These are phyloP conservation scores for Dinomys branickii DNA, from an alignment of 2,113 vertebrate genomes.

Conservation along the genomic window DNA sequence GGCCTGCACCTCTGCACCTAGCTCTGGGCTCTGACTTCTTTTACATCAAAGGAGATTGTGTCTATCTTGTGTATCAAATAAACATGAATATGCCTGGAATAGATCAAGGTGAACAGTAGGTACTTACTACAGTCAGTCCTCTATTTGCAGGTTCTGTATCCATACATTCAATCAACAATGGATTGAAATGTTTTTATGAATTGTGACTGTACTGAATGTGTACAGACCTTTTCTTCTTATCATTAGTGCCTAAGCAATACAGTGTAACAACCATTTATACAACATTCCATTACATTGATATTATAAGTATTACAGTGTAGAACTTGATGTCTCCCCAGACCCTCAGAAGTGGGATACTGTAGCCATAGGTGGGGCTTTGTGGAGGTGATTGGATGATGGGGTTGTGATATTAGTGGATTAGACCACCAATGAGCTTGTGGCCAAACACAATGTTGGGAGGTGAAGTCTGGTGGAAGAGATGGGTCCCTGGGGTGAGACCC, in stretches of 20 bases:
- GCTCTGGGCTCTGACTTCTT: background rate
- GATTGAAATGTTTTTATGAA: background rate
- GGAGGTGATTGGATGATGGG: background rate
- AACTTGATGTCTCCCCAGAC: background rate
- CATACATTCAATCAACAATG: background rate
- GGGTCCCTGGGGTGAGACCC: background rate
- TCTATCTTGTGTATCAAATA: slow-evolving; percentile 8
- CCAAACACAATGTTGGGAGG: background rate
- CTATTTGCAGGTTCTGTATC: background rate
- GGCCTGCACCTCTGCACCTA: background rate
- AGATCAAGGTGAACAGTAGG: background rate
- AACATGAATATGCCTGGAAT: background rate
- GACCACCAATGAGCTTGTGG: background rate
- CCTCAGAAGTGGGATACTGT: background rate
- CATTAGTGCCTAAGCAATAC: background rate
- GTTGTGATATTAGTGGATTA: background rate
- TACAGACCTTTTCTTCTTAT: background rate
- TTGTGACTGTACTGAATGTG: background rate
- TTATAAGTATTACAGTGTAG: background rate
- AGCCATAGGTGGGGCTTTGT: background rate
- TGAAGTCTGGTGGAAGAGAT: background rate
- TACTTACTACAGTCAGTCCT: background rate
- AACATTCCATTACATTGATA: background rate
- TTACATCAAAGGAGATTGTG: background rate
- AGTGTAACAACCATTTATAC: background rate